Conservation (phyloP, 1,140 invertebrate genomes). For the Scaptomyza graminum region DNA sequence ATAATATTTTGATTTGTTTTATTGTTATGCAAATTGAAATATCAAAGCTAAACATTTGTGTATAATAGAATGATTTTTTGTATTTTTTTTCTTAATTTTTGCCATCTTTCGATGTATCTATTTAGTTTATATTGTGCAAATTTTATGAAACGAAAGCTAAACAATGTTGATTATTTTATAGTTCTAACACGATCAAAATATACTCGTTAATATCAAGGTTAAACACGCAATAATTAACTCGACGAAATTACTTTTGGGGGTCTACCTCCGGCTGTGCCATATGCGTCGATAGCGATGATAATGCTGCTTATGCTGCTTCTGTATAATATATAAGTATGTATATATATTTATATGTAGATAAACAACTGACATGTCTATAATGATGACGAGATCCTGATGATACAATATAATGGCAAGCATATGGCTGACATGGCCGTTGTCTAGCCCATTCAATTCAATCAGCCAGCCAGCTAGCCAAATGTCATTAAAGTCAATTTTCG, state of each 20-base stretch:
- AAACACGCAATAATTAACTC: slow-evolving; percentile 76
- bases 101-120: slow-evolving; percentile 15
- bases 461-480: slow-evolving; percentile 42
- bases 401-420: slow-evolving; percentile 54
- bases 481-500: slow-evolving; percentile 49
- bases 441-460: slow-evolving; percentile 17
- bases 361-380: slow-evolving; percentile 46
- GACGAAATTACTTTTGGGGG: slow-evolving; percentile 63
- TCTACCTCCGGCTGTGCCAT: slow-evolving; percentile 40
- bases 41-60: slow-evolving; percentile 34
- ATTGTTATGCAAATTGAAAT: slow-evolving; percentile 20
- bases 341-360: slow-evolving; percentile 8
- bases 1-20: slow-evolving; percentile 7
- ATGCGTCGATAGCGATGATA: slow-evolving; percentile 32
- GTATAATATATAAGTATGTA: too few relatives aligned
- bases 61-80: slow-evolving; percentile 2
- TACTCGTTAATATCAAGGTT: slow-evolving; percentile 70
- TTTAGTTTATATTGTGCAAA: slow-evolving; percentile 41
- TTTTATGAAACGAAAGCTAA: slow-evolving; percentile 71
- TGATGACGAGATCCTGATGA: slow-evolving; percentile 22
- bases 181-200: slow-evolving; percentile 73
- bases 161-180: slow-evolving; percentile 80
- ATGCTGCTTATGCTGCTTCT: not conserved
- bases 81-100: slow-evolving; percentile 24
- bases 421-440: slow-evolving; percentile 52